Evolutionary conservation across 2,888 invertebrate genomes (phyloP).

Genomic region (Ectemnius lituratus): DNA sequence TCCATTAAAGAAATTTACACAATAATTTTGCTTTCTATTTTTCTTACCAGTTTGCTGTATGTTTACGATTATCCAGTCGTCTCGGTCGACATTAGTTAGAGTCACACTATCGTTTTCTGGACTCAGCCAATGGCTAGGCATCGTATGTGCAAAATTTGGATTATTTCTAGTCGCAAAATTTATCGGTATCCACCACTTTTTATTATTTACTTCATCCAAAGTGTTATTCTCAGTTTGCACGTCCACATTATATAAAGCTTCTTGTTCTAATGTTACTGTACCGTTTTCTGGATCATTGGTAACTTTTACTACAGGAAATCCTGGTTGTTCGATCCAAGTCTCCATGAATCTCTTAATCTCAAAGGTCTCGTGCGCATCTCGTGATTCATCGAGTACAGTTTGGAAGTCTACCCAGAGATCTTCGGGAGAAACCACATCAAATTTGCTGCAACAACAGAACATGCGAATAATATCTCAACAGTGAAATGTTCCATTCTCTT

Average conservation of each 20-base stretch:
- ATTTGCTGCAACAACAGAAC: conserved; percentile 34
- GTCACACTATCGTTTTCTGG: conserved; percentile 30
- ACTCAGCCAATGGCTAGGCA: conserved; percentile 42
- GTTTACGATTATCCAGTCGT: conserved; percentile 82
- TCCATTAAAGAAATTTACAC: background rate
- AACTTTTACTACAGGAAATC: conserved; percentile 83
- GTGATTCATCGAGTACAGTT: conserved; percentile 31
- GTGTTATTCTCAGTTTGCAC: background rate
- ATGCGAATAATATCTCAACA: too few species aligned
- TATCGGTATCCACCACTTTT: conserved; percentile 67
- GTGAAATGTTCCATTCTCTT: too few species aligned
- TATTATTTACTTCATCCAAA: background rate
- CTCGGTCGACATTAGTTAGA: conserved; percentile 24
- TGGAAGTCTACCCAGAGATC: conserved; percentile 77
- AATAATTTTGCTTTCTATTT: background rate
- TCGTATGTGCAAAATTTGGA: conserved; percentile 41
- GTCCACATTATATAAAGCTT: conserved; percentile 24
- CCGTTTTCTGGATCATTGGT: conserved; percentile 78
- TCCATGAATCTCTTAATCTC: conserved; percentile 73
- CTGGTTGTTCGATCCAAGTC: conserved; percentile 83
- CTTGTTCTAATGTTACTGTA: conserved; percentile 78
- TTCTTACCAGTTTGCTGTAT: conserved; percentile 81
- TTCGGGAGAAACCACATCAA: conserved; percentile 77
- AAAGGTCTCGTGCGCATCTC: conserved; percentile 59
- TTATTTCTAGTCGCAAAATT: conserved; percentile 54